These are phyloP conservation scores for Drosophila tsacasi DNA, from an alignment of 1,140 invertebrate species.

Conservation along the genomic window DNA sequence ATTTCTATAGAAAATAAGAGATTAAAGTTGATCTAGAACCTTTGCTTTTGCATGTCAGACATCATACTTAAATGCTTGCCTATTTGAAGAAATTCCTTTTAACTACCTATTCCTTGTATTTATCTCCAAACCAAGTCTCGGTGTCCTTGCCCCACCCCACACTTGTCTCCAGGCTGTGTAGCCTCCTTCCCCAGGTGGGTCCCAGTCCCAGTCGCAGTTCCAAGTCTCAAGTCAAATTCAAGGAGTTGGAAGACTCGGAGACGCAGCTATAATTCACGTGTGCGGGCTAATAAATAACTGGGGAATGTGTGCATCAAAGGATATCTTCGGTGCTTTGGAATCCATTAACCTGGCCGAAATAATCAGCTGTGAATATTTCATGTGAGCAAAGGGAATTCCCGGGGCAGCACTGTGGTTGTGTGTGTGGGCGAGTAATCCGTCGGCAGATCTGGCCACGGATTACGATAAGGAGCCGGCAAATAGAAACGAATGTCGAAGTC, in stretches of 20 bases:
- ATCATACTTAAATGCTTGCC: no score
- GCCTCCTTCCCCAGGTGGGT: not conserved
- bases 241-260: constrained; percentile 56
- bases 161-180: no score
- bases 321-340: constrained; percentile 61
- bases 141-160: not conserved
- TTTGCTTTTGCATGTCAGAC: no score
- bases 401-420: not conserved
- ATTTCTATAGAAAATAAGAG: not conserved
- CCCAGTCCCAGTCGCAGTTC: constrained; percentile 45
- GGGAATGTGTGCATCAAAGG: constrained; percentile 68
- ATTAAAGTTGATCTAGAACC: not conserved
- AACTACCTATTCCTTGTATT: not conserved
- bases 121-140: not conserved
- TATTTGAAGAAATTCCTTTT: not conserved
- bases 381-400: constrained; percentile 35
- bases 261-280: constrained; percentile 41
- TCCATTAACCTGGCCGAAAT: constrained; percentile 64
- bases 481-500: constrained; percentile 83
- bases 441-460: constrained; percentile 40
- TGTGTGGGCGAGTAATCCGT: constrained; percentile 18
- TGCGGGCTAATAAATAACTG: constrained; percentile 69
- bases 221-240: constrained; percentile 43
- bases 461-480: constrained; percentile 76
- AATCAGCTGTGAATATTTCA: constrained; percentile 78